Evolutionary conservation across 2,888 invertebrate genomes (phyloP).

Genomic region (Lasioglossum figueresi): DNA sequence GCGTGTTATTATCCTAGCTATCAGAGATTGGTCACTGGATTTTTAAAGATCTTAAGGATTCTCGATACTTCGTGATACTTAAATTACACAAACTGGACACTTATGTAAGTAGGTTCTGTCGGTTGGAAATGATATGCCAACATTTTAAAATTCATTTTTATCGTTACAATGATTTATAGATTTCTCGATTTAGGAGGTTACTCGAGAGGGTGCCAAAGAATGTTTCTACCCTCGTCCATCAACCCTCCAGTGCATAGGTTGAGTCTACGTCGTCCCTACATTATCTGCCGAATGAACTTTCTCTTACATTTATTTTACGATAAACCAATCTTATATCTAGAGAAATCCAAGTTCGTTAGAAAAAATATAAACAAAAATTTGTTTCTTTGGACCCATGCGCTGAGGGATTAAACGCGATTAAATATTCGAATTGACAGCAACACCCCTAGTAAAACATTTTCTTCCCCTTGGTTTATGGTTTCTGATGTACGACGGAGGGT

Average conservation of each 20-base stretch:
- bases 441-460: not conserved
- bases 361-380: not conserved
- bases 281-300: no score
- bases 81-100: not conserved
- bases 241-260: not conserved
- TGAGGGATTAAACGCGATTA: not conserved
- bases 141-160: not conserved
- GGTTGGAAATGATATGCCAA: not conserved
- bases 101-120: no score
- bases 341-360: not conserved
- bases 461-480: not conserved
- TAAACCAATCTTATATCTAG: not conserved
- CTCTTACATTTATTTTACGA: not conserved
- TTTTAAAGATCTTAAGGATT: not conserved
- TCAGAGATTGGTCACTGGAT: not conserved
- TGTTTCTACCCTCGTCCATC: conserved; percentile 65
- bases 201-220: conserved; percentile 67
- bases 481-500: not conserved
- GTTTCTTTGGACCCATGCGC: not conserved
- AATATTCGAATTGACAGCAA: not conserved
- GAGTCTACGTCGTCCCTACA: not conserved
- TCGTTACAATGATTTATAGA: not conserved
- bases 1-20: no score
- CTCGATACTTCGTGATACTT: not conserved
- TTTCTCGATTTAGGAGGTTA: not conserved